Percentiles rank a stretch among this genome's conserved stretches.
These are phyloP conservation scores for Lagopus muta DNA, from an alignment of 2,113 vertebrate species.

Conservation along the genomic window DNA sequence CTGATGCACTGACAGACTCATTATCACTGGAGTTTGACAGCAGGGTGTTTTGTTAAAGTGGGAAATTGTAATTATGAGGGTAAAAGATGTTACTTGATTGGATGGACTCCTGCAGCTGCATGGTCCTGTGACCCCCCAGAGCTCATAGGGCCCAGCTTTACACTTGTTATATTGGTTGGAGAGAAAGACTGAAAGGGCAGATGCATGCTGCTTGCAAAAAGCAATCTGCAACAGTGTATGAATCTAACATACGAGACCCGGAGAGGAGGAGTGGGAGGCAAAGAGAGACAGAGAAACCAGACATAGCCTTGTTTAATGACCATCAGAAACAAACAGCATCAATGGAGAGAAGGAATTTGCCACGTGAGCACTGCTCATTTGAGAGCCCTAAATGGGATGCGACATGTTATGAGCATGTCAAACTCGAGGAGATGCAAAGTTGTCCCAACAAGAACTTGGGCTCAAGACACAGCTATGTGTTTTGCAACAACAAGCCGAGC, in stretches of 20 bases:
- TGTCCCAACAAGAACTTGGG: neutral
- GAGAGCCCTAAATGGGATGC: neutral
- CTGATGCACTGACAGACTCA: constrained; percentile 63
- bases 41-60: constrained; percentile 68
- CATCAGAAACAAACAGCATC: neutral
- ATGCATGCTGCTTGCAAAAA: neutral
- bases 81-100: constrained; percentile 69
- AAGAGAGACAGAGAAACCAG: neutral
- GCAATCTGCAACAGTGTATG: neutral
- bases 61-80: constrained; percentile 69
- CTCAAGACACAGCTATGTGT: fast-evolving
- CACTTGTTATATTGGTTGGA: neutral
- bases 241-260: neutral
- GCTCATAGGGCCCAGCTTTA: neutral
- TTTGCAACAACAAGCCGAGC: neutral
- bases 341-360: neutral
- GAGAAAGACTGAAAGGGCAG: neutral
- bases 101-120: constrained; percentile 65
- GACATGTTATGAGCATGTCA: fast-evolving
- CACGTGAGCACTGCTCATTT: fast-evolving
- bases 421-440: neutral
- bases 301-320: neutral
- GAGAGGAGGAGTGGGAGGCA: neutral
- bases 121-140: constrained; percentile 48
- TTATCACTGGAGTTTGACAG: constrained; percentile 68